Evolutionary conservation across 2,888 invertebrate genomes (phyloP).

Genomic region (Theodoxus fluviatilis): DNA sequence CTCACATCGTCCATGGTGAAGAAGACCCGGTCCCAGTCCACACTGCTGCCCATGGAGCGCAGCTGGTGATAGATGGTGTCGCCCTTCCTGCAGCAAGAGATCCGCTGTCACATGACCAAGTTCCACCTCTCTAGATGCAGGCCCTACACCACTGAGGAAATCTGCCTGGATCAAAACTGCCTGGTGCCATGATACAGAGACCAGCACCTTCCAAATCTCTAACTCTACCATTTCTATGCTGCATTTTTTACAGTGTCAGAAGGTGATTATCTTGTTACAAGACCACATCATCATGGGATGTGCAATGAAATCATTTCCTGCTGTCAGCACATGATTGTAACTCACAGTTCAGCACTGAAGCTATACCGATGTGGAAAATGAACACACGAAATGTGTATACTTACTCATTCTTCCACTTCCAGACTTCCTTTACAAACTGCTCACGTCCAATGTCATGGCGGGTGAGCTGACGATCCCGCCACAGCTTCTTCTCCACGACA

Average conservation of each 20-base stretch:
- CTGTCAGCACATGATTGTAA: too few species aligned
- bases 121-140: too few species aligned
- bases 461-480: conserved; percentile 84
- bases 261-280: not conserved
- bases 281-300: too few species aligned
- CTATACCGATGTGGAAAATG: not conserved
- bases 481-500: conserved; percentile 94
- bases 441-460: conserved; percentile 95
- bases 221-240: too few species aligned
- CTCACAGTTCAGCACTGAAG: not conserved
- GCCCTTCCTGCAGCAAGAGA: conserved; percentile 71
- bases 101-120: too few species aligned
- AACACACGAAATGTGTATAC: conserved; percentile 37
- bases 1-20: conserved; percentile 94
- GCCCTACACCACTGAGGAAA: too few species aligned
- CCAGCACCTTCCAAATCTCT: too few species aligned
- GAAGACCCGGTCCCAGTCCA: conserved; percentile 91
- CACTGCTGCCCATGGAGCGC: conserved; percentile 84
- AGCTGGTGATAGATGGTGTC: conserved; percentile 83
- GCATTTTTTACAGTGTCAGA: too few species aligned
- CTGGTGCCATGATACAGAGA: too few species aligned
- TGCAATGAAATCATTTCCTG: too few species aligned
- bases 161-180: too few species aligned
- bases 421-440: conserved; percentile 88
- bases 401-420: conserved; percentile 93